Evolutionary conservation across 2,888 invertebrate genomes (phyloP).

Genomic region (Ptychoptera contaminata): DNA sequence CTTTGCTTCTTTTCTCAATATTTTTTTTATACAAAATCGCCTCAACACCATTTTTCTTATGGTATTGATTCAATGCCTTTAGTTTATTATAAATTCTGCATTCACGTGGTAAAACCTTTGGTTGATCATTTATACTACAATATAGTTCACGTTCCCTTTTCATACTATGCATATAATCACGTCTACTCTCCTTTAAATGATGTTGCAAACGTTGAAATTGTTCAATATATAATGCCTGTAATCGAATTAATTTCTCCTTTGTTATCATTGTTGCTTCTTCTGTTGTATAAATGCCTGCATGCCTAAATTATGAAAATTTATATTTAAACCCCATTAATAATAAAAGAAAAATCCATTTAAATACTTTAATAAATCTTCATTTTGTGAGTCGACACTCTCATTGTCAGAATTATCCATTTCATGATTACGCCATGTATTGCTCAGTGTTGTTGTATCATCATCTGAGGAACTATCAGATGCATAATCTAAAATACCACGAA

Average conservation of each 20-base stretch:
- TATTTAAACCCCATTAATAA: background rate
- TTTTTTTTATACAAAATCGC: conserved; percentile 66
- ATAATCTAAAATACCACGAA: conserved; percentile 46
- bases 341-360: background rate
- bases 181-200: conserved; percentile 50
- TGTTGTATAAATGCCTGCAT: conserved; percentile 75
- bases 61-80: conserved; percentile 67
- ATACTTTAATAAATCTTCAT: conserved; percentile 61
- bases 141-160: conserved; percentile 66
- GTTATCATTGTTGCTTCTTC: conserved; percentile 73
- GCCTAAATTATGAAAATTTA: conserved; percentile 36
- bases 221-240: conserved; percentile 68
- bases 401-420: conserved; percentile 57
- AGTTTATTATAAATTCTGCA: conserved; percentile 61
- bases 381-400: conserved; percentile 60
- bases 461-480: conserved; percentile 53
- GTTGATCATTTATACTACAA: conserved; percentile 65
- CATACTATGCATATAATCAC: conserved; percentile 54
- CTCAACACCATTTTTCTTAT: conserved; percentile 58
- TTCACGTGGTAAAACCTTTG: conserved; percentile 50
- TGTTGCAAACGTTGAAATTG: conserved; percentile 65
- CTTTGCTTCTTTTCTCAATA: conserved; percentile 39
- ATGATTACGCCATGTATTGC: conserved; percentile 44
- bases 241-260: conserved; percentile 52
- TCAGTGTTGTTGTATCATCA: conserved; percentile 44